Evolutionary conservation across 2,113 vertebrate species (phyloP), one percentile per base, ranked within the genome.

Genomic region (Leucoraja erinaceus): DNA sequence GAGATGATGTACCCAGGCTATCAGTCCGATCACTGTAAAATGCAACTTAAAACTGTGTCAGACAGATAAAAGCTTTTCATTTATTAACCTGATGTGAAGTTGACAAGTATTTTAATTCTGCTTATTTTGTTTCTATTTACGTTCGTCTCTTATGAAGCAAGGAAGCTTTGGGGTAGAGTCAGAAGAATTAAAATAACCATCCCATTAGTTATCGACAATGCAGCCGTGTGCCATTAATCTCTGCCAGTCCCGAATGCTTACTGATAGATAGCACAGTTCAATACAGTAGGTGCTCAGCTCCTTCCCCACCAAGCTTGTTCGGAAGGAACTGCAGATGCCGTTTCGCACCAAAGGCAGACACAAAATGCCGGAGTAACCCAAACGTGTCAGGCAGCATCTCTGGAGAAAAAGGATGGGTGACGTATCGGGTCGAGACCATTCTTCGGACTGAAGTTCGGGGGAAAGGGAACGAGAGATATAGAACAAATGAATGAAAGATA

Each of bases 1-100:
- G 63, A 63, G 83, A 88, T 88, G 59, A 88, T 88, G 31, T 31
- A 59, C 18, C 83, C 83, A 66, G 63, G 83, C 83, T 16, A 63
- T 63, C 61, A 59, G 61, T 88, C n/a, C 61, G 54, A 54, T 31
- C 83, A 88, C 28, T 31, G 61, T 88, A 88, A 88, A 88, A 63
- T 88, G 83, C 83, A 88, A 66, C 83, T 63, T 88, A 88, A 88
- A 88, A 88, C 83, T 63, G 28, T 25, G n/a, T 16, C 83, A 88
- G 83, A 63, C 83, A 88, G 83, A 88, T 88, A 88, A 88, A 88
- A 88, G 83, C 83, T 88, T 88, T 88, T 88, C 83, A 88, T 88
- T 88, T 88, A 88, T 88, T 88, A 88, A 88, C n/a, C 83, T 88
- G 83, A 88, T 88, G 83, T 63, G 61, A 63, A 88, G 28, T 88